phyloP scores from a whole-genome alignment of 2,113 vertebrate species.

The Chionodraco myersi region DNA sequence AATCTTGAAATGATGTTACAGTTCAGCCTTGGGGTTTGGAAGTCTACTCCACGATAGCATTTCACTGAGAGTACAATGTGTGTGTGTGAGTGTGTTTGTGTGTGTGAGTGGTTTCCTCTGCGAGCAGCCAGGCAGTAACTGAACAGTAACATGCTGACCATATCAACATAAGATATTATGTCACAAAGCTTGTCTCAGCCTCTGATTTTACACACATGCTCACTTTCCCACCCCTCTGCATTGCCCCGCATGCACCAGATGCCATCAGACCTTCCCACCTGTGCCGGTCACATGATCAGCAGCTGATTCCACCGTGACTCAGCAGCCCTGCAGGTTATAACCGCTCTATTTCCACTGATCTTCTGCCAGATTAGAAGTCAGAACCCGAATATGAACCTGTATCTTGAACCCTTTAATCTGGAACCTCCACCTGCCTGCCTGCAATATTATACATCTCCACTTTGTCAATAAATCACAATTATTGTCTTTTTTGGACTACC shows the following conservation, averaged over 20 bases:
- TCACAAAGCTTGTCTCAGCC: neutral
- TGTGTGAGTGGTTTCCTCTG: neutral
- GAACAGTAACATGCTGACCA: slow-evolving; percentile 44
- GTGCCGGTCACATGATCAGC: neutral
- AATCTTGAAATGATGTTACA: slow-evolving; percentile 10
- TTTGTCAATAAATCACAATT: neutral
- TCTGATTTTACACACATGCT: neutral
- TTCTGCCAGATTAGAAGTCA: neutral
- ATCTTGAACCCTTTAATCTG: neutral
- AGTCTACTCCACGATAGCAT: neutral
- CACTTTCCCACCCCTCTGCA: neutral
- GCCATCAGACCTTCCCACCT: neutral
- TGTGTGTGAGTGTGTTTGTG: neutral
- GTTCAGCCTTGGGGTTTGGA: slow-evolving; percentile 15
- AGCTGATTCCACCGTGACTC: too few relatives aligned
- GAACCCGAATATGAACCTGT: neutral
- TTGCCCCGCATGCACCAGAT: neutral
- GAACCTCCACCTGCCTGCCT: neutral
- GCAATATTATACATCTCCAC: neutral
- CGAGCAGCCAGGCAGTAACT: slow-evolving; percentile 1
- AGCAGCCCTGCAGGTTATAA: neutral
- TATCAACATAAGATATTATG: slow-evolving; percentile 41
- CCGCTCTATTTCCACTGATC: neutral
- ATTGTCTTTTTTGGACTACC: neutral
- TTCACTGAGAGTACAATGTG: neutral